Evolutionary conservation across 1,140 invertebrate species (phyloP).

Genomic region (Triops longicaudatus): DNA sequence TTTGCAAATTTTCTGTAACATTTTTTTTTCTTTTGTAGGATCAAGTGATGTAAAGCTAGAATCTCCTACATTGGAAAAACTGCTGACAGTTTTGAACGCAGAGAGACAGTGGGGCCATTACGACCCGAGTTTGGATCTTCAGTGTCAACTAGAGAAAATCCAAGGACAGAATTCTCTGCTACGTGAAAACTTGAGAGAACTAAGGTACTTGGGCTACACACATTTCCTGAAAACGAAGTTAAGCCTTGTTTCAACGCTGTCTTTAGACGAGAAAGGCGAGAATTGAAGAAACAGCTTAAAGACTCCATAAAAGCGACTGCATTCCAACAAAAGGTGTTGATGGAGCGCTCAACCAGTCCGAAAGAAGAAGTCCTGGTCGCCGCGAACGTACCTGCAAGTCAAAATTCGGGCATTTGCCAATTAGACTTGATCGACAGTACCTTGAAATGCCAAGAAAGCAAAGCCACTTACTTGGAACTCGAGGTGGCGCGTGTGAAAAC

Average conservation of each 20-base stretch:
- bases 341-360: not conserved
- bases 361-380: not conserved
- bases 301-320: not conserved
- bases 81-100: conserved; percentile 55
- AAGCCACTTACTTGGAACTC: conserved; percentile 25
- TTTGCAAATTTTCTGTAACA: not conserved
- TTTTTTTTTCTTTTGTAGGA: conserved; percentile 34
- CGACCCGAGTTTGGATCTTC: conserved; percentile 60
- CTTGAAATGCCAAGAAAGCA: conserved; percentile 16
- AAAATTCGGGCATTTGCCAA: not conserved
- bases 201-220: conserved; percentile 37
- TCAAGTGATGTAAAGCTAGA: conserved; percentile 44
- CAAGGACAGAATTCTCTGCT: conserved; percentile 51
- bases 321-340: not conserved
- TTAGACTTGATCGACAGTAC: not conserved
- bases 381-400: not conserved
- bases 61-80: conserved; percentile 49
- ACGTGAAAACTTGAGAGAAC: conserved; percentile 44
- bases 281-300: conserved; percentile 16
- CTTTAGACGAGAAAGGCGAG: not conserved
- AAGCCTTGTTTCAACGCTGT: not conserved
- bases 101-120: conserved; percentile 63
- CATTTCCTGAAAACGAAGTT: not conserved
- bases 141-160: conserved; percentile 53
- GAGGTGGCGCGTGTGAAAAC: conserved; percentile 17